Base-by-base conservation (phyloP, 35 echinoderm and acorn worm species). In the Diadema setosum region DNA sequence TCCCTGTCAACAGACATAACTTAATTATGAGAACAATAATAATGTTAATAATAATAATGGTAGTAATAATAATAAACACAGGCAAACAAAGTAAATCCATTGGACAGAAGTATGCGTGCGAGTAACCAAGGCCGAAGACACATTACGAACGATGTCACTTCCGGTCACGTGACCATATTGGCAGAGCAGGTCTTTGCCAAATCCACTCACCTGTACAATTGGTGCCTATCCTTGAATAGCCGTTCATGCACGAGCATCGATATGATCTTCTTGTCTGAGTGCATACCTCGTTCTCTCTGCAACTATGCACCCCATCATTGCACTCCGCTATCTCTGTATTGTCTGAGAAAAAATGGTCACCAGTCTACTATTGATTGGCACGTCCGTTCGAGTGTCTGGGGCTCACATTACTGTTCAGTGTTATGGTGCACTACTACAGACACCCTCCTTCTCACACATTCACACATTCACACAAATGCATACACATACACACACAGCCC, bases 231-330 rank as follows among this genome's bases (percentile, higher is more conserved):
- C 95, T 42, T 70, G 75, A 90, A 84, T 80, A 97, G 12, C 95
- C 95, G 39, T 93, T 84, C 41, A 87, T 93, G 67, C 95, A 97
- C 11, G 95, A 90, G 60, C 95, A 97, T 64, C 91, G 65, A 59
- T 42, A 97, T 46, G 91, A 93, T 6, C 76, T 57, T 84, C 83
- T 73, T 25, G 95, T 97, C 34, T 93, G 91, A 21, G 75, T 93
- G 80, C 95, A 97, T 15, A 93, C 91, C 12, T 90, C 95, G 36
- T 97, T 93, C 60, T 93, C 91, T 75, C 88, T 81, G 69, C 95
- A 97, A 17, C 55, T 93, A 74, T 93, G 95, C n/a, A 45, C 83
- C 35, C 84, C 91, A 56, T 93, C 91, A 80, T 84, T 93, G 45
- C 95, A 97, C 64, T 97, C 91, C 60, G 93, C 91, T 44, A 93